A percentile compares a stretch with the other conserved stretches of the same genome.
Evolutionary conservation across 2,113 vertebrate species (phyloP).

Genomic region (Charadrius vociferus): DNA sequence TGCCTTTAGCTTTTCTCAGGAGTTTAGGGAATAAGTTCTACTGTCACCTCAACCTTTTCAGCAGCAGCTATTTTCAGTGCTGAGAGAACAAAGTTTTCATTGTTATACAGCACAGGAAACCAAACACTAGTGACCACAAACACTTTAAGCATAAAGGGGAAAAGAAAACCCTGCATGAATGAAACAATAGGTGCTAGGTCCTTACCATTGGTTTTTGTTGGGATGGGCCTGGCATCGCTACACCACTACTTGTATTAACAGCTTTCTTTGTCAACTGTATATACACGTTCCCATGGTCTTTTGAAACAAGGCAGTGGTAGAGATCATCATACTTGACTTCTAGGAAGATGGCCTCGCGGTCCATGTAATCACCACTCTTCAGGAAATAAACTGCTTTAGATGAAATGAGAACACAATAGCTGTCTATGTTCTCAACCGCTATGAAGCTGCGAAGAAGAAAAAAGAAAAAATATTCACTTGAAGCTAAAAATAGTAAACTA

Average conservation of each 20-base stretch:
- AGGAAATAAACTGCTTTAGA: constrained; percentile 96
- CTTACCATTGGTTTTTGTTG: constrained; percentile 98
- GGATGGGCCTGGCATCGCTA: constrained; percentile 93
- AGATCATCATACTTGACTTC: constrained; percentile 96
- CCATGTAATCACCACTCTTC: constrained; percentile 83
- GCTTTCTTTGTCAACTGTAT: constrained; percentile 97
- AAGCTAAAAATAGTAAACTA: neutral
- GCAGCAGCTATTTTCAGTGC: neutral
- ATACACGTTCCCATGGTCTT: constrained; percentile 93
- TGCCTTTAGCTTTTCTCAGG: neutral
- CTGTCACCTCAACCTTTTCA: neutral
- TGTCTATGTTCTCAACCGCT: constrained; percentile 91
- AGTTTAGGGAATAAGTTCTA: neutral
- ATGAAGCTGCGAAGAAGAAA: constrained; percentile 83
- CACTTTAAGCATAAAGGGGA: neutral
- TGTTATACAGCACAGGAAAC: neutral
- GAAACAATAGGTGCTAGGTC: neutral
- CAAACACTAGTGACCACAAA: neutral
- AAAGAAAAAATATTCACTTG: neutral
- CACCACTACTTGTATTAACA: constrained; percentile 85
- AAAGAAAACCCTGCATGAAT: neutral
- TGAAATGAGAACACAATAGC: constrained; percentile 94
- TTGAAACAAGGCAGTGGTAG: constrained; percentile 97
- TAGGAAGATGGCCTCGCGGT: constrained; percentile 93
- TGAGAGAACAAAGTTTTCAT: neutral